Evolutionary conservation across 2,113 vertebrate genomes (phyloP).

Genomic region (Anguilla rostrata): DNA sequence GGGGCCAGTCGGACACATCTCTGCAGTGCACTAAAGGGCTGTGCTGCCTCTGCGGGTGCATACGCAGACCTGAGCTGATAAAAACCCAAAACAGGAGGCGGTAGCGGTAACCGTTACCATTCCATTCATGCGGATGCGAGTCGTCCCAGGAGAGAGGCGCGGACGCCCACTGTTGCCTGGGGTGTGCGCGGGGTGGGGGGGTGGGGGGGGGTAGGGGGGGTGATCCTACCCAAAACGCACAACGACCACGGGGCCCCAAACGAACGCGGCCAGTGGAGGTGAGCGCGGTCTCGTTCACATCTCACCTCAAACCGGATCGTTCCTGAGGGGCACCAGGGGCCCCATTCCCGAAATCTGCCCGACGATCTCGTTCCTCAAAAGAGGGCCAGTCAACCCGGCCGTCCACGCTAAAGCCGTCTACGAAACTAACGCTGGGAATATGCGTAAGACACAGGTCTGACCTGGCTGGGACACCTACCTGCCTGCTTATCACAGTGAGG

Average conservation of each 20-base stretch:
- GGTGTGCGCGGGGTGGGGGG: background rate
- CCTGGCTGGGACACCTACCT: constrained; percentile 27
- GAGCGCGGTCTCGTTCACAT: constrained; percentile 29
- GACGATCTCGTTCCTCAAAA: constrained; percentile 23
- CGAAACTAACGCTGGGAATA: background rate
- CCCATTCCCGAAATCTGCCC: constrained; percentile 26
- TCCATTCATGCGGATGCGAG: background rate
- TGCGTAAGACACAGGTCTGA: background rate
- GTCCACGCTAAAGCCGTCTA: constrained; percentile 20
- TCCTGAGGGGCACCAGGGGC: constrained; percentile 10
- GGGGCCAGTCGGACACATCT: background rate
- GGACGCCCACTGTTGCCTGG: constrained; percentile 11
- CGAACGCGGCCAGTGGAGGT: constrained; percentile 20
- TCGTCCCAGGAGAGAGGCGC: background rate
- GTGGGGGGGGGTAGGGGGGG: constrained; percentile 2
- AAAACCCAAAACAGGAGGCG: background rate
- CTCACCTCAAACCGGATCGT: constrained; percentile 35
- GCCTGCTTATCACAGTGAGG: constrained; percentile 37
- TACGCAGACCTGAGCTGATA: background rate
- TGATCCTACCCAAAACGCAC: constrained; percentile 19
- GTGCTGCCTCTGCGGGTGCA: background rate
- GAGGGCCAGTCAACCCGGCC: constrained; percentile 31
- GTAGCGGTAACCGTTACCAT: background rate
- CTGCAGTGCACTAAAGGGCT: background rate
- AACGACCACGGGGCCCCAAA: constrained; percentile 21